These are phyloP conservation scores for Micrastur ruficollis DNA, from an alignment of 2,797 vertebrate species.

Conservation along the genomic window DNA sequence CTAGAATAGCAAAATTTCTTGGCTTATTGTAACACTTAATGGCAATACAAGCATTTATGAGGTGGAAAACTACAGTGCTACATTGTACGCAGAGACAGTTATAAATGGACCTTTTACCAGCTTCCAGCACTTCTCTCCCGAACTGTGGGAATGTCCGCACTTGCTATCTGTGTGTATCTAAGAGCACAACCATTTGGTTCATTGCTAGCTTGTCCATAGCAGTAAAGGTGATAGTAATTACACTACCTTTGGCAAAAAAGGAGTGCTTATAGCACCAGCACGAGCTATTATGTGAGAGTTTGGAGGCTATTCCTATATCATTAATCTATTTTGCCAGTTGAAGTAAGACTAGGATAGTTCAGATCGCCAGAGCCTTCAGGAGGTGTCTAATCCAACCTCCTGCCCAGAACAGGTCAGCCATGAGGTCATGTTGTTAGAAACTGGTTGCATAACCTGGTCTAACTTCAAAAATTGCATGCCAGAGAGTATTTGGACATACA, in stretches of 20 bases:
- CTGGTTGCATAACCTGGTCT: background rate
- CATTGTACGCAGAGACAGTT: background rate
- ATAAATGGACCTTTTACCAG: rapidly evolving
- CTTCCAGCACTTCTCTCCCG: background rate
- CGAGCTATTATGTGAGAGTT: rapidly evolving
- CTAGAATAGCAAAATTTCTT: background rate
- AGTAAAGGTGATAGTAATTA: background rate
- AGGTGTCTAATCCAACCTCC: background rate
- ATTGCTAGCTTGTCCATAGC: background rate
- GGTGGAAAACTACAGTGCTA: background rate
- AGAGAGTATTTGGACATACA: background rate
- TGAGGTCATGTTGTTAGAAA: background rate
- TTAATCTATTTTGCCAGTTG: background rate
- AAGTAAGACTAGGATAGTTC: background rate
- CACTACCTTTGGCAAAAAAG: background rate
- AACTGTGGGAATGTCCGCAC: background rate
- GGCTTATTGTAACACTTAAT: background rate
- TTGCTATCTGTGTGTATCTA: background rate
- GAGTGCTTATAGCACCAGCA: background rate
- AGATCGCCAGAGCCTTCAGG: background rate
- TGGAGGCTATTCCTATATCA: background rate
- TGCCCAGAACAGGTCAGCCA: background rate
- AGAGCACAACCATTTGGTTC: background rate
- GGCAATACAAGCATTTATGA: background rate
- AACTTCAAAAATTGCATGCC: background rate